Percentiles rank a stretch among this genome's conserved stretches.
Conservation (phyloP, 2,113 vertebrate species). For the Pantherophis guttatus region DNA sequence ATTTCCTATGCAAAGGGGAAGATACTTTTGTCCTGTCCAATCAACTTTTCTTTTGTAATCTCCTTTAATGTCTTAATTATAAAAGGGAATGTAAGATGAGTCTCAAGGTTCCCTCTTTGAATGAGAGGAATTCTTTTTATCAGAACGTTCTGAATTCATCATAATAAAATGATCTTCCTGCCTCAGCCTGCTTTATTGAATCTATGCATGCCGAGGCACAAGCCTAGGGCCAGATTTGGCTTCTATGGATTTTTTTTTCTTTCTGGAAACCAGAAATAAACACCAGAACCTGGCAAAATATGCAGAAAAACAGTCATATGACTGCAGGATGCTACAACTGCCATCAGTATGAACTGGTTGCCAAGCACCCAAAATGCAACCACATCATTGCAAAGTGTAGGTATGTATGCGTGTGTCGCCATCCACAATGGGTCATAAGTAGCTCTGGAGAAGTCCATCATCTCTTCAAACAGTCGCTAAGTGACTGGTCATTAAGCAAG, state of each 20-base stretch:
- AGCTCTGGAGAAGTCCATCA: not conserved
- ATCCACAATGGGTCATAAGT: not conserved
- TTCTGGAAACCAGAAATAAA: not conserved
- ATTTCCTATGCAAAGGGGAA: not conserved
- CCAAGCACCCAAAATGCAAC: not conserved
- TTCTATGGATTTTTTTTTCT: not conserved
- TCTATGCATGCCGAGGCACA: not conserved
- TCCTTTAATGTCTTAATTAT: not conserved
- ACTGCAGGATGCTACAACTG: not conserved
- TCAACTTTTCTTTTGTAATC: not conserved
- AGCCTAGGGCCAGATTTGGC: not conserved
- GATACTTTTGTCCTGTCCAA: not conserved
- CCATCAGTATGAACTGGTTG: not conserved
- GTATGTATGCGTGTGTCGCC: not conserved
- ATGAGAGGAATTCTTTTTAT: not conserved
- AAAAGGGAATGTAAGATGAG: not conserved
- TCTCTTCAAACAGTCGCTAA: not conserved
- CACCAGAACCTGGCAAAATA: not conserved
- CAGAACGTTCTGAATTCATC: not conserved
- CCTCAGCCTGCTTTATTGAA: not conserved
- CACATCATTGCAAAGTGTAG: not conserved
- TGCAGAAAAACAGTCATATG: not conserved
- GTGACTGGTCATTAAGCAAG: not conserved
- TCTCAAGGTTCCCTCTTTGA: not conserved
- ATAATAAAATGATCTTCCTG: not conserved